Evolutionary conservation across 2,113 vertebrate species (phyloP), one percentile per base, ranked within the genome.

Genomic region (Tapirus terrestris): DNA sequence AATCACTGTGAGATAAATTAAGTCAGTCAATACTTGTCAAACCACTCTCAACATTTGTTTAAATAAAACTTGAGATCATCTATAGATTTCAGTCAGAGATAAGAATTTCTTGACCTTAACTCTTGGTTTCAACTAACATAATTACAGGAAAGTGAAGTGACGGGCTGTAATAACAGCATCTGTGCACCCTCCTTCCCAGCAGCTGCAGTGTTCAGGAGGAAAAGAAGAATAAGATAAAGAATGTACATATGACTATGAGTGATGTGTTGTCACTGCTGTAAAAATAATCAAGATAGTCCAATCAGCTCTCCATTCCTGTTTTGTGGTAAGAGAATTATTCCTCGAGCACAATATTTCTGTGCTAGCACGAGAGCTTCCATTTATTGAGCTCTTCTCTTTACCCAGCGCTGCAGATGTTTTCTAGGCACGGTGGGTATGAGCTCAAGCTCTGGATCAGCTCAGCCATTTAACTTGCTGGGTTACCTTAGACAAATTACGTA

Each of bases 131-230:
- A 45, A 51, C 53, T 9, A n/a, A 88, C 11, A 21, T 31, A 45
- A 86, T 25, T 45, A 86, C 3, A 81, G 61, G 43, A 65, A 83
- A 60, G 45, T 21, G n/a, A 51, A 53, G 18, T 2, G 8, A 80
- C 53, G 60, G 29, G 6, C 20, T 79, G 20, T 60, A 10, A 8
- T 10, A 11, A 67, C 0, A 8, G 68, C 7, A 31, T n/a, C 33
- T 1, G 36, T 1, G 88, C 85, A 72, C 98, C 98, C 97, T 98
- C 97, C 97, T 97, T 94, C 76, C 53, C 94, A 80, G 95, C 76
- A 76, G 83, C 65, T 89, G 97, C 61, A 72, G 92, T 60, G 95
- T 68, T 92, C 91, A 92, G 97, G 29, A 4, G 36, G 25, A 70
- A 81, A 84, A 67, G 27, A 67, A 12, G 61, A 43, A 25, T 12